Evolutionary conservation across 2,113 vertebrate genomes (phyloP).

Genomic region (Lepidothrix coronata): DNA sequence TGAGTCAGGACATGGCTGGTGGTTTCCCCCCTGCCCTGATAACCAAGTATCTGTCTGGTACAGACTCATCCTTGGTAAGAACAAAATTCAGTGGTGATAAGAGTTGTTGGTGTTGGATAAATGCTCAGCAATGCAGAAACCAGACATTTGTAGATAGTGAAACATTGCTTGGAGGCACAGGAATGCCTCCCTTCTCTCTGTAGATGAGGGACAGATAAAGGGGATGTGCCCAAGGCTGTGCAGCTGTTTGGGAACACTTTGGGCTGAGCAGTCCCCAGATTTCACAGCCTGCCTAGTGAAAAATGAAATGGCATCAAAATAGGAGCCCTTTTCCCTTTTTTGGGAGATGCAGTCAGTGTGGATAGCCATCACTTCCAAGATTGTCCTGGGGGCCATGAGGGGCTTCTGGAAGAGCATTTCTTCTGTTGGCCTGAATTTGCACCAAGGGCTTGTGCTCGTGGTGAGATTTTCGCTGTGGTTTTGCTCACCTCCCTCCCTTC

Average conservation of each 20-base stretch:
- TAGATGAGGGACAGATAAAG: background rate
- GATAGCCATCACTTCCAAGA: background rate
- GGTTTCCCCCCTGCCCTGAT: background rate
- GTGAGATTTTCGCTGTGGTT: background rate
- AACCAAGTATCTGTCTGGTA: background rate
- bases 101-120: background rate
- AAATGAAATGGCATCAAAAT: background rate
- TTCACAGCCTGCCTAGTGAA: background rate
- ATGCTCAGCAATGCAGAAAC: background rate
- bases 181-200: accelerated
- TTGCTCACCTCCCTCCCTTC: background rate
- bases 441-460: background rate
- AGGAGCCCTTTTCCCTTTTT: background rate
- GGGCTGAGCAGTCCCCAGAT: background rate
- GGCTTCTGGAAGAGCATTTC: background rate
- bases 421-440: background rate
- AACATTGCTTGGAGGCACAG: background rate
- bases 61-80: background rate
- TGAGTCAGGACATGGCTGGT: background rate
- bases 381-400: background rate
- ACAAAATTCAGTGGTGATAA: background rate
- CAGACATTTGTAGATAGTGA: background rate
- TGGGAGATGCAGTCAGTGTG: background rate
- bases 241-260: background rate
- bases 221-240: background rate